Evolutionary conservation across 2,113 vertebrate genomes (phyloP).

Genomic region (Pimephales promelas): DNA sequence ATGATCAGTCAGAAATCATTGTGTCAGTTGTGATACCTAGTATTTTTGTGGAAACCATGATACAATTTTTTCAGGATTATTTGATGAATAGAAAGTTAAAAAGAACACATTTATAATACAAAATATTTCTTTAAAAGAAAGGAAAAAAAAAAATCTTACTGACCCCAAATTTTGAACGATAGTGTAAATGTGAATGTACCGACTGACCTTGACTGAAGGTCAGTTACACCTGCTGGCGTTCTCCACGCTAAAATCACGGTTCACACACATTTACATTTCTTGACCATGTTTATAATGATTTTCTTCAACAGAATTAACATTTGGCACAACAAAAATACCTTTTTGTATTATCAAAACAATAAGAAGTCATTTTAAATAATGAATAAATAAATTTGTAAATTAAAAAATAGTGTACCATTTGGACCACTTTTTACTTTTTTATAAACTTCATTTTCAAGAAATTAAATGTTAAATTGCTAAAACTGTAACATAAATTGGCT

Average conservation of each 20-base stretch:
- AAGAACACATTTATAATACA: neutral
- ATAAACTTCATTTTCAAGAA: neutral
- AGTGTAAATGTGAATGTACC: neutral
- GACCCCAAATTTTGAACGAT: neutral
- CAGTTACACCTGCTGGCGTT: neutral
- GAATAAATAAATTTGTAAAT: constrained; percentile 45
- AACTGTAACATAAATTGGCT: constrained; percentile 50
- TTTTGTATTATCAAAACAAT: constrained; percentile 18
- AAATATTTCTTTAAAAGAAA: too few relatives aligned
- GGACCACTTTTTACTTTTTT: neutral
- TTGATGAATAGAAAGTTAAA: neutral
- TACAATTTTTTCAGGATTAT: neutral
- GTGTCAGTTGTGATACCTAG: neutral
- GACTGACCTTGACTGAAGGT: neutral
- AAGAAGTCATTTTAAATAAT: constrained; percentile 7
- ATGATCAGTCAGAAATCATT: neutral
- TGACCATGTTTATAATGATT: constrained; percentile 56
- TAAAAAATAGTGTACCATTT: constrained; percentile 28
- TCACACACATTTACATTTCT: constrained; percentile 37
- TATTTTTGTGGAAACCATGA: neutral
- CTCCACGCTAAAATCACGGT: neutral
- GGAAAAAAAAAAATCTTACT: neutral
- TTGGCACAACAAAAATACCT: constrained; percentile 51
- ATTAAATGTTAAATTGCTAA: constrained; percentile 28
- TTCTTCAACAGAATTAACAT: constrained; percentile 48